Evolutionary conservation across 2,888 invertebrate genomes (phyloP).

Genomic region (Spilarctia lutea): DNA sequence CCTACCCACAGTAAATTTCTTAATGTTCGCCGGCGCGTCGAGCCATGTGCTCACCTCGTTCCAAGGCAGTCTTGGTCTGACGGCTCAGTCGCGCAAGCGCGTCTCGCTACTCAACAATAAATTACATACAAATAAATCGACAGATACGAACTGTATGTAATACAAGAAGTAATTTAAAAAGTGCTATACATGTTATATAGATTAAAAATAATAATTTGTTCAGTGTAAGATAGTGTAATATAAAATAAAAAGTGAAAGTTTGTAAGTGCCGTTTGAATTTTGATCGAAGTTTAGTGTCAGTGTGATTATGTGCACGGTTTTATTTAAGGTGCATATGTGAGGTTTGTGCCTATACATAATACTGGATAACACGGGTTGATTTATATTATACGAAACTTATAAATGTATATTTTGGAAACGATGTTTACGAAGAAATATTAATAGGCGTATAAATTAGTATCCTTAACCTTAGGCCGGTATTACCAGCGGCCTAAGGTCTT

Average conservation of each 20-base stretch:
- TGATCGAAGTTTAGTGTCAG: slow-evolving; percentile 3
- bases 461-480: too few relatives aligned
- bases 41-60: slow-evolving; percentile 10
- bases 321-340: neutral
- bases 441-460: neutral
- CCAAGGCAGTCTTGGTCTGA: slow-evolving; percentile 8
- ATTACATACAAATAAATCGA: slow-evolving; percentile 4
- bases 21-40: neutral
- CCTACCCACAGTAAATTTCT: neutral
- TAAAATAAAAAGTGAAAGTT: slow-evolving; percentile 1
- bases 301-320: slow-evolving; percentile 1
- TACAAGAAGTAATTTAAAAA: neutral
- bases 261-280: neutral
- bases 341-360: neutral
- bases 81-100: slow-evolving; percentile 4
- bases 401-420: neutral
- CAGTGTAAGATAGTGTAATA: neutral
- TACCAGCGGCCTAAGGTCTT: neutral
- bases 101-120: neutral
- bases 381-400: neutral
- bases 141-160: neutral
- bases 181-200: neutral
- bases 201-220: neutral
- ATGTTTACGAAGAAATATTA: neutral
- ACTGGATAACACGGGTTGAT: neutral